Evolutionary conservation across 2,797 vertebrate species (phyloP), one percentile per base, ranked within the genome.

Genomic region (Dermochelys coriacea): DNA sequence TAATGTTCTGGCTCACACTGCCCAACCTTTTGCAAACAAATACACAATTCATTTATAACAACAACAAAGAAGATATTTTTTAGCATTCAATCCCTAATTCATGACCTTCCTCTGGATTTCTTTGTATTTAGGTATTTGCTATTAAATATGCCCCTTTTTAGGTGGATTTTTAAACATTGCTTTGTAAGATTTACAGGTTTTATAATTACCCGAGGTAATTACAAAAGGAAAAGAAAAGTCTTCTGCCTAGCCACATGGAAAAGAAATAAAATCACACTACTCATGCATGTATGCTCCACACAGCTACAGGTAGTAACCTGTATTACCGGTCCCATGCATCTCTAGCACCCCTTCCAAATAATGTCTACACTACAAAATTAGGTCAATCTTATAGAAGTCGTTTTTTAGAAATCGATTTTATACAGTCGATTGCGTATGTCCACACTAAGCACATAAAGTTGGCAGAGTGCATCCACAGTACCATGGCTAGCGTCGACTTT

Each of bases 251-350:
- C 27, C 75, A 81, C 1, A 12, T 57, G 10, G 2, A 12, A 77
- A 89, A 92, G n/a, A 91, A 92, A 93, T 34, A 86, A 84, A 86
- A 87, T 31, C 45, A 75, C 12, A 3, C 12, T 9, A 95, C 8
- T 37, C 90, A 49, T 1, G 0, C 5, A 16, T 1, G 9, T 3
- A 11, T 91, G 80, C 78, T 34, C 51, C 71, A 90, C 19, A 3
- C 3, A 41, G 78, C 27, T 82, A 9, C 79, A 95, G 51, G 4
- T 87, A 89, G 34, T 16, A 10, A 14, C 27, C 85, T 80, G 7
- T 90, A 86, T 71, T 0, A 0, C 37, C 92, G 81, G 80, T 41
- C 54, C 29, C 45, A n/a, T 0, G 0, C 64, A n/a, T 18, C 14
- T 23, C 1, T 64, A 8, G 19, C 91, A 87, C 57, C 15, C 23